Base-by-base conservation (phyloP, 2,113 vertebrate species). In the Nothocercus julius region DNA sequence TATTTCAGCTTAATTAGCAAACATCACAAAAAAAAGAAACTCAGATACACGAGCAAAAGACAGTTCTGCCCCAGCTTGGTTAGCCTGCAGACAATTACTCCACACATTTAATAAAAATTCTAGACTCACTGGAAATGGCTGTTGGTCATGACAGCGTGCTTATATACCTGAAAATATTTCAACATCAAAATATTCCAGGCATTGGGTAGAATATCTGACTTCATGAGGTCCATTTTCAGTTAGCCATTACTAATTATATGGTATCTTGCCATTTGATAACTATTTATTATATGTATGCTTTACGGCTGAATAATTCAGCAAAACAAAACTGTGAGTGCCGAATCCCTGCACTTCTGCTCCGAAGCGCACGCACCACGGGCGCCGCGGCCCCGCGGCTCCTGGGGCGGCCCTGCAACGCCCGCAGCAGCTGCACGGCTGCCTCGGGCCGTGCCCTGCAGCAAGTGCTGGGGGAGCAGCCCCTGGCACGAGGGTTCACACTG, bases 1-100 rank as follows among this genome's bases (percentile, higher is more conserved):
- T 59, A 92, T 49, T 70, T 45, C 42, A 73, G 44, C 70, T 79
- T 82, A 93, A 84, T 94, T 87, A 92, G 85, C 30, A 58, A 85
- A 70, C 11, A 54, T 76, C 56, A 61, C 36, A 73, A 67, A 76
- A 67, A 76, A 68, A 89, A 27, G 38, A 88, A 68, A 47, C 75
- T 79, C 70, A 62, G 12, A 13, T 5, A 21, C 9, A 32, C 40
- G 72, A 77, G 44, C 47, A 77, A 22, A 62, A 62, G 7, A 22
- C 27, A 68, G 54, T 54, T 85, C 62, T 36, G 54, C 45, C 68
- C 25, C 62, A 84, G 69, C 54, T 54, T 53, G 58, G 38, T 69
- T 54, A 80, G 36, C 49, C 47, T 54, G 40, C 62, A 69, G 47
- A 27, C 40, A 72, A 25, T 27, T 25, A n/a, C 17, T 47, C 51